These are phyloP conservation scores for Heliconius hermathena DNA, from an alignment of 1,140 invertebrate genomes.

Conservation along the genomic window DNA sequence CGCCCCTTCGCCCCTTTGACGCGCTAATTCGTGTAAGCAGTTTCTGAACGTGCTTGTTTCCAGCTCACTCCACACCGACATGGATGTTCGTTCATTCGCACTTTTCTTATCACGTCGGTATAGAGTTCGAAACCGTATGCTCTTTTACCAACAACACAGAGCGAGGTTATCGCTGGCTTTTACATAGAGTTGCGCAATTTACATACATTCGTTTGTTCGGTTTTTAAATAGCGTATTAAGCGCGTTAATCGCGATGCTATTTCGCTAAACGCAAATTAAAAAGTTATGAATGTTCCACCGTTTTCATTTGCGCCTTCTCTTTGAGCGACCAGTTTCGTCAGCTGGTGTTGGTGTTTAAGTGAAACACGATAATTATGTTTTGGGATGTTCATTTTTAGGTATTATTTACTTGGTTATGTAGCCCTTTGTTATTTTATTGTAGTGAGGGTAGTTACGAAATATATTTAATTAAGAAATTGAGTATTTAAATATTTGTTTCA, in stretches of 20 bases:
- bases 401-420: background rate
- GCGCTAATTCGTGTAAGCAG: slow-evolving; percentile 81
- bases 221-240: slow-evolving; percentile 80
- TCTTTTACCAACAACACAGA: background rate
- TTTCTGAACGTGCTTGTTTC: slow-evolving; percentile 78
- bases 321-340: background rate
- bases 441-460: background rate
- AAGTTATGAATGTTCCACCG: slow-evolving; percentile 34
- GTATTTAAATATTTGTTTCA: background rate
- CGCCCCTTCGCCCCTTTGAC: slow-evolving; percentile 74
- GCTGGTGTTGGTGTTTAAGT: background rate
- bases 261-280: slow-evolving; percentile 55
- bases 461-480: background rate
- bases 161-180: slow-evolving; percentile 72
- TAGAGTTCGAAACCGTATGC: slow-evolving; percentile 37
- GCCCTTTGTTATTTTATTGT: background rate
- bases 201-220: slow-evolving; percentile 80
- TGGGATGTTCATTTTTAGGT: background rate
- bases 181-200: slow-evolving; percentile 76
- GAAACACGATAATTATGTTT: background rate
- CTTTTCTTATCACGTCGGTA: slow-evolving; percentile 34
- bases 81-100: slow-evolving; percentile 29
- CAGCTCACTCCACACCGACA: slow-evolving; percentile 65
- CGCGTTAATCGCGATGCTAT: slow-evolving; percentile 71
- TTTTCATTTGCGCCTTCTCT: background rate